Percentiles rank a stretch among this genome's conserved stretches.
These are phyloP conservation scores for Microcebus ravelobensis DNA, from an alignment of 2,113 vertebrate species.

Conservation along the genomic window DNA sequence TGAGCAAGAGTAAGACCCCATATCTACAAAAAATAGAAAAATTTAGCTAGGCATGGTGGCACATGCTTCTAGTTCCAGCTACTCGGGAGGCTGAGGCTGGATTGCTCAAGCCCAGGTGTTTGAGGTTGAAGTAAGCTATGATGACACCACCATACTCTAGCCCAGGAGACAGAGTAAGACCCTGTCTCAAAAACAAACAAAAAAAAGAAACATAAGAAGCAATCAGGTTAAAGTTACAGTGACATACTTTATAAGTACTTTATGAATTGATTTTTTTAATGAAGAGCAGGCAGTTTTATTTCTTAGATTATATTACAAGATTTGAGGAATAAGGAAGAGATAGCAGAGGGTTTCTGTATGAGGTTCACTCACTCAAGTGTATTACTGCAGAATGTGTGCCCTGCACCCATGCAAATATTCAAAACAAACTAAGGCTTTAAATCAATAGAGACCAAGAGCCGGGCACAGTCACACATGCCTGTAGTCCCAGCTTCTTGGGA, in stretches of 20 bases:
- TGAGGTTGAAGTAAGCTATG: no score
- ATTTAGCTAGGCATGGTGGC: no score
- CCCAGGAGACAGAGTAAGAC: no score
- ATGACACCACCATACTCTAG: no score
- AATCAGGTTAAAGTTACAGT: neutral
- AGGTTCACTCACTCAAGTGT: neutral
- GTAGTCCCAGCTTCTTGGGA: no score
- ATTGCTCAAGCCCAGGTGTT: no score
- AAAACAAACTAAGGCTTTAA: slow-evolving; percentile 29
- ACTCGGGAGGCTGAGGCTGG: no score
- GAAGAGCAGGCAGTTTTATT: neutral
- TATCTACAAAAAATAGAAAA: no score
- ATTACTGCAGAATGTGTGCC: neutral
- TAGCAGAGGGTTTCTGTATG: neutral
- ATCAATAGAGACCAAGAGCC: neutral
- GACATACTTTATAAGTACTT: neutral
- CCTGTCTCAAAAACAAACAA: no score
- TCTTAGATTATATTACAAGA: slow-evolving; percentile 28
- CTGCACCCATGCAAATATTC: neutral
- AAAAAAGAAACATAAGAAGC: neutral
- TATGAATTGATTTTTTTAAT: neutral
- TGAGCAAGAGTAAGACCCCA: no score
- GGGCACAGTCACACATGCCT: no score
- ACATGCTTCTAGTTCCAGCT: no score
- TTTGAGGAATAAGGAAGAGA: neutral